These are phyloP conservation scores for Sinopyrophorus schimmeli DNA, from an alignment of 2,888 invertebrate genomes.

Conservation along the genomic window DNA sequence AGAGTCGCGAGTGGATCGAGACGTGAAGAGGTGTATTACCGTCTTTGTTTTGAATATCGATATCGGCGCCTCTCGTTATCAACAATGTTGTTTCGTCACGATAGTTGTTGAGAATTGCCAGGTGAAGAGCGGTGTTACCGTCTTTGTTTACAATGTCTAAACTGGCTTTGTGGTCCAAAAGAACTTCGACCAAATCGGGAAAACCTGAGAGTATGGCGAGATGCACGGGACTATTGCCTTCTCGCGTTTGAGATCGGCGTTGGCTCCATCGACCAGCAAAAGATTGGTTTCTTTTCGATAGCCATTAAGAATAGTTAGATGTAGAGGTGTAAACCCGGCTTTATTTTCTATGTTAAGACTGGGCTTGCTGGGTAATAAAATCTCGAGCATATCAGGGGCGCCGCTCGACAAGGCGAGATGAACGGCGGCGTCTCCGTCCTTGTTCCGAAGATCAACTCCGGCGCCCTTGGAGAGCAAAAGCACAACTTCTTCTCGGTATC, in stretches of 20 bases:
- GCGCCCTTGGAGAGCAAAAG: background rate
- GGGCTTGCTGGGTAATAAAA: background rate
- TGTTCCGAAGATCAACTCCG: background rate
- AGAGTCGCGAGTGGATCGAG: background rate
- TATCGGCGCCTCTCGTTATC: background rate
- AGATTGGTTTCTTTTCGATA: background rate
- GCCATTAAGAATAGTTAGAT: background rate
- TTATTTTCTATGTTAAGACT: background rate
- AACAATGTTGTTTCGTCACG: too few relatives aligned
- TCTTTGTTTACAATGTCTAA: too few relatives aligned
- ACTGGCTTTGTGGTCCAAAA: too few relatives aligned
- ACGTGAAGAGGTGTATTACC: background rate
- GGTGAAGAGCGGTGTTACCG: too few relatives aligned
- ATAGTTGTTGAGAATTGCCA: too few relatives aligned
- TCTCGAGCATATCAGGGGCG: background rate
- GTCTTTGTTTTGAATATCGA: background rate
- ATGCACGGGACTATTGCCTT: background rate
- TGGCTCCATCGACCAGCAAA: background rate
- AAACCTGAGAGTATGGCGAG: too few relatives aligned
- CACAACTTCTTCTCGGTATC: background rate
- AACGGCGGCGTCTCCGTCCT: background rate
- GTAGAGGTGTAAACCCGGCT: background rate
- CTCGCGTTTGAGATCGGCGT: background rate
- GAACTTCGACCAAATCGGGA: too few relatives aligned
- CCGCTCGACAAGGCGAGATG: slow-evolving; percentile 1